Evolutionary conservation across 1,140 invertebrate genomes (phyloP).

Genomic region (Propsilocerus akamusi): DNA sequence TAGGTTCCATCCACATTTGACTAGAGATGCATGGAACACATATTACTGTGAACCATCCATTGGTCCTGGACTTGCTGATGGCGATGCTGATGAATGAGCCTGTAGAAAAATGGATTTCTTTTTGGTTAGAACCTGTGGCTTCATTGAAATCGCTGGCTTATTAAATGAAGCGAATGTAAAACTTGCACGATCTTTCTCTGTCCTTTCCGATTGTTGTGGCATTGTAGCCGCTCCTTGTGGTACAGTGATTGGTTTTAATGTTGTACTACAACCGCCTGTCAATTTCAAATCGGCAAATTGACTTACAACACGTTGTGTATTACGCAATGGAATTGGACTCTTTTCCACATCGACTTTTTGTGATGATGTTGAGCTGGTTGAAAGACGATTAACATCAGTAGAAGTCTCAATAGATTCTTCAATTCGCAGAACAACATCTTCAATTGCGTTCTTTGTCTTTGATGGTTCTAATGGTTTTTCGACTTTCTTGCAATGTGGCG

Average conservation of each 20-base stretch:
- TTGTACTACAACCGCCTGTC: slow-evolving; percentile 25
- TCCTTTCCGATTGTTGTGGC: not conserved
- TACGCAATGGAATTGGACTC: slow-evolving; percentile 32
- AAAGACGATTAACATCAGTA: not conserved
- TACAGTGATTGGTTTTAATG: not conserved
- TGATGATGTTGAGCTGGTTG: not conserved
- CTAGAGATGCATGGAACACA: too few species aligned
- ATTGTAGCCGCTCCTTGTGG: not conserved
- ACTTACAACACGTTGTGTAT: slow-evolving; percentile 33
- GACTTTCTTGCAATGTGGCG: slow-evolving; percentile 8
- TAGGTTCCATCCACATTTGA: too few species aligned
- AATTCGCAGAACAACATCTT: slow-evolving; percentile 9
- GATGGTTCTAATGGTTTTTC: slow-evolving; percentile 1
- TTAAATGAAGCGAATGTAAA: not conserved
- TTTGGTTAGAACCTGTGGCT: not conserved
- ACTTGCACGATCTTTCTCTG: not conserved
- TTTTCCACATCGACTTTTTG: slow-evolving; percentile 1
- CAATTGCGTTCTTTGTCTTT: slow-evolving; percentile 7
- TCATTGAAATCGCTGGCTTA: not conserved
- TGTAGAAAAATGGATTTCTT: not conserved
- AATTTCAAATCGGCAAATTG: slow-evolving; percentile 38
- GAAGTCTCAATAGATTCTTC: slow-evolving; percentile 5
- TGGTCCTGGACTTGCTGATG: not conserved
- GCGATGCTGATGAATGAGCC: not conserved
- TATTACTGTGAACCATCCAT: not conserved